Base-by-base conservation (phyloP, 2,888 invertebrate genomes). In the Caenorhabditis zanzibari region DNA sequence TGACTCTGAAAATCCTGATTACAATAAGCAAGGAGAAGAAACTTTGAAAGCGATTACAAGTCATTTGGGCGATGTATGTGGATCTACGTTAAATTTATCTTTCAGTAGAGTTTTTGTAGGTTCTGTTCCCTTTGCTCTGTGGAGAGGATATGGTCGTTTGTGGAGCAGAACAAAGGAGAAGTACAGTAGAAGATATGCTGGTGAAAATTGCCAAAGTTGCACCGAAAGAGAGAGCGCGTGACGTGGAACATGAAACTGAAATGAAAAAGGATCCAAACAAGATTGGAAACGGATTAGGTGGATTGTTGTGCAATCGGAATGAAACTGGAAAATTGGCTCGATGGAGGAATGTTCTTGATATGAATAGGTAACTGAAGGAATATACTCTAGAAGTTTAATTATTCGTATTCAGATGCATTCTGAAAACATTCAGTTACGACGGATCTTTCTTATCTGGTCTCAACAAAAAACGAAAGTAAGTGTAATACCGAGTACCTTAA, bases 141-240 rank as follows among this genome's bases (percentile, higher is more conserved):
- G 90, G 90, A 7, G 89, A 91, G 19, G 83, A 85, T 52, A 76
- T 91, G 69, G 82, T 88, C 5, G 82, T 91, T 47, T 80, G 89
- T 52, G 91, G 90, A 9, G 81, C 86, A 2, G 84, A 85, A 41
- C 88, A 90, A 61, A 32, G 91, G 35, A 77, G 83, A 44, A 75
- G 61, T 32, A 89, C 90, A 9, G 90, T 89, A 16, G 76, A 85
- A n/a, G 89, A 90, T 49, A 76, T 91, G 71, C 77, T 90, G 1
- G 63, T 66, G n/a, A 86, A 88, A 64, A 19, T 88, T 35, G 24
- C 44, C 12, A n/a, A 32, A 47, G 61, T 84, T 22, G 12, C 69
- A 2, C 84, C 80, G 5, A 47, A 44, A 66, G 75, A 76, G 26
- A 84, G 75, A 35, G 44, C 66, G 7, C 58, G 26, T n/a, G 16